Evolutionary conservation across 2,888 invertebrate species (phyloP).

Genomic region (Chelonus formosanus): DNA sequence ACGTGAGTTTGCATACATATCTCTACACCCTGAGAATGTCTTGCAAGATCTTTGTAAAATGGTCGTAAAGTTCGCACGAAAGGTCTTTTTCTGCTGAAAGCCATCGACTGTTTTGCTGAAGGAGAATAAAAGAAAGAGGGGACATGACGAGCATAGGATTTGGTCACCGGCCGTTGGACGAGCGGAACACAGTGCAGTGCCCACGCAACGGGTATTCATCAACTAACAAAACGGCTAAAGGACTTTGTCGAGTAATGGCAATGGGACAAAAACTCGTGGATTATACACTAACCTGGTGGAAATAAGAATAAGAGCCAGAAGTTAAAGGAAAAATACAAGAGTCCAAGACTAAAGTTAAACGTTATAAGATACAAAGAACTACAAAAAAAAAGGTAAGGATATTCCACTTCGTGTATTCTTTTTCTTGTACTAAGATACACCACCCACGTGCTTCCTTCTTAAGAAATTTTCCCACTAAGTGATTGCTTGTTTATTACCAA

Average conservation of each 20-base stretch:
- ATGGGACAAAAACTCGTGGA: constrained; percentile 50
- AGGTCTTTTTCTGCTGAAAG: constrained; percentile 6
- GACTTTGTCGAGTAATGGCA: constrained; percentile 61
- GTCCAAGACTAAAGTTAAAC: constrained; percentile 29
- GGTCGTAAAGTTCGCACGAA: constrained; percentile 18
- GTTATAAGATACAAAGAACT: constrained; percentile 16
- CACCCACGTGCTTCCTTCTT: constrained; percentile 59
- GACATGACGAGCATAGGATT: constrained; percentile 23
- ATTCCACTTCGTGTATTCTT: no score
- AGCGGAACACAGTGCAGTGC: constrained; percentile 49
- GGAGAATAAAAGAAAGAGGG: neutral
- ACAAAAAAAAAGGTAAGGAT: constrained; percentile 38
- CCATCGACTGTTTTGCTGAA: neutral
- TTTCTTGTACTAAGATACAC: constrained; percentile 31
- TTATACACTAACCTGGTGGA: constrained; percentile 15
- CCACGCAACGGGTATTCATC: constrained; percentile 61
- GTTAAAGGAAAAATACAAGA: constrained; percentile 31
- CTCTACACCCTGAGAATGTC: constrained; percentile 8
- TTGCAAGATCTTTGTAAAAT: constrained; percentile 16
- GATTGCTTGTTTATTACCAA: no score
- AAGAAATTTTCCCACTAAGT: no score
- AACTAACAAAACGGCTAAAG: constrained; percentile 55
- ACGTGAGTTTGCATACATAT: constrained; percentile 22
- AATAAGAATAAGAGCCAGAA: constrained; percentile 23
- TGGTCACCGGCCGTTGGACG: constrained; percentile 49